Evolutionary conservation across 2,797 vertebrate species (phyloP), one percentile per base, ranked within the genome.

Genomic region (Cryptoblepharus egeriae): DNA sequence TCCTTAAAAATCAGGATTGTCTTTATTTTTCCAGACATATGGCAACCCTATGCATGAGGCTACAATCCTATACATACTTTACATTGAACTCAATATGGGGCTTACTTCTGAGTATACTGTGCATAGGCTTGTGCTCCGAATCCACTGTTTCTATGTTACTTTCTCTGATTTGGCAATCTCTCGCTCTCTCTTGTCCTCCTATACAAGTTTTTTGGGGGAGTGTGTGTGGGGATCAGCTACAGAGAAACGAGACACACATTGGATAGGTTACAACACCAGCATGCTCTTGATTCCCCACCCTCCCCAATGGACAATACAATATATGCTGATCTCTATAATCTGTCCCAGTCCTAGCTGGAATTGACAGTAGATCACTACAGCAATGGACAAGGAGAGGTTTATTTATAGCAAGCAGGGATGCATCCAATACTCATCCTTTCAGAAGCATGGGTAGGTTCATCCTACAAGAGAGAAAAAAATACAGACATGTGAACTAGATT

Each of bases 291-390:
- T 58, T n/a, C 26, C 35, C 35, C n/a, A n/a, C 61, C 61, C 45
- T 24, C 32, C 35, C 39, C 70, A 30, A 32, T 58, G 22, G 35
- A 72, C 85, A 71, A 45, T 69, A 49, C 84, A 77, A 39, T 60
- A 67, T 76, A 71, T 64, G 49, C 79, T 79, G 81, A 92, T 92
- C 86, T 90, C 89, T 79, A 79, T 83, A 88, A 73, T 86, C 84
- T 78, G 85, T 60, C 90, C 84, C 26, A 83, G 82, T 20, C 75
- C 73, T 86, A 60, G 69, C 82, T 80, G 81, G 83, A 89, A 80
- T n/a, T 82, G 82, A 90, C n/a, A 61, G 58, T 77, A 77, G 83
- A 80, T 84, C 72, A 71, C 63, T 81, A 20, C 64, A 55, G 35
- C 52, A 64, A 55, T n/a, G 78, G 63, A 57, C 7, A 67, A 28